phyloP scores from a whole-genome alignment of 2,888 invertebrate genomes.

The Drosophila subsilvestris region DNA sequence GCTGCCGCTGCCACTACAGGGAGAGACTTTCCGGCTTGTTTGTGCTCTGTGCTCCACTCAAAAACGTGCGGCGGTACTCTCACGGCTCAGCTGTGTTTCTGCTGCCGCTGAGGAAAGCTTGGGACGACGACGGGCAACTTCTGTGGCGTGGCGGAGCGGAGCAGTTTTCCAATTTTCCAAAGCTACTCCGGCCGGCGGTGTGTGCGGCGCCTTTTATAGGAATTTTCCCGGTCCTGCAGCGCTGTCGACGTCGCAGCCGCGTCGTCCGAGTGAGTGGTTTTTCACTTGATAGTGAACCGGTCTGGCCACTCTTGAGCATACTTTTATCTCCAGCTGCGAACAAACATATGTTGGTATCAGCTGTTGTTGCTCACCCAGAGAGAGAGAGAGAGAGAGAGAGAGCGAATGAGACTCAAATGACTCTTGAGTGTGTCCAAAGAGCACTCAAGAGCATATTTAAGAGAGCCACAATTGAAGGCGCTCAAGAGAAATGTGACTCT shows the following conservation, averaged over 20 bases:
- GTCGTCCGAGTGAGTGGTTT: constrained; percentile 56
- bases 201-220: constrained; percentile 80
- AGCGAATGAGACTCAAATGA: neutral
- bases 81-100: constrained; percentile 25
- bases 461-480: neutral
- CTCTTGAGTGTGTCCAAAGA: neutral
- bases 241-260: constrained; percentile 56
- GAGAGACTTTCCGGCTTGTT: neutral
- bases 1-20: neutral
- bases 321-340: constrained; percentile 14
- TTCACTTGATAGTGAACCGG: constrained; percentile 76
- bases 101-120: constrained; percentile 44
- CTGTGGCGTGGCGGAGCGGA: constrained; percentile 58
- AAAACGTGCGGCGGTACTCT: neutral
- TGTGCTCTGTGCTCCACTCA: constrained; percentile 3
- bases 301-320: constrained; percentile 11
- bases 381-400: neutral
- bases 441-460: neutral
- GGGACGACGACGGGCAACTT: constrained; percentile 35
- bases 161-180: constrained; percentile 79
- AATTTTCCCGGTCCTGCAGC: constrained; percentile 67
- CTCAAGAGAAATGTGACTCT: neutral
- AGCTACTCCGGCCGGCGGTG: constrained; percentile 84
- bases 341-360: constrained; percentile 39
- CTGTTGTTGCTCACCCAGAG: constrained; percentile 15